Evolutionary conservation across 2,113 vertebrate genomes (phyloP).

Genomic region (Macroglossus sobrinus): DNA sequence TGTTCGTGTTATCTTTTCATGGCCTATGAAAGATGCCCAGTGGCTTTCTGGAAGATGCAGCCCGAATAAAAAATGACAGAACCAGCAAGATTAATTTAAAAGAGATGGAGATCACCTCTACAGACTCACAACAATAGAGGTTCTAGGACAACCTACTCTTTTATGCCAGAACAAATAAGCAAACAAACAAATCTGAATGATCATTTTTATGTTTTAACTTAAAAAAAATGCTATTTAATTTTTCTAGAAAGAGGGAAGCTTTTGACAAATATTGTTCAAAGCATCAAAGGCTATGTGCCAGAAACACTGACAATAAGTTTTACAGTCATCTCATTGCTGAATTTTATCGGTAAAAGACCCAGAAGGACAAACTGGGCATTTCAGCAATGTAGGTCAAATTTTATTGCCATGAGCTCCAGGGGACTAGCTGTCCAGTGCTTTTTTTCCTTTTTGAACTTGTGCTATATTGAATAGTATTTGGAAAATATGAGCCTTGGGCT

Average conservation of each 20-base stretch:
- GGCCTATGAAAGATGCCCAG: neutral
- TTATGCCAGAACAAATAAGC: neutral
- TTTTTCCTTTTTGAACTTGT: neutral
- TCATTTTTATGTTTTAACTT: neutral
- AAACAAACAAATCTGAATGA: neutral
- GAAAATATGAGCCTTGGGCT: neutral
- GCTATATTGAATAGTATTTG: neutral
- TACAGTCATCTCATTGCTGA: neutral
- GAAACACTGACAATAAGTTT: neutral
- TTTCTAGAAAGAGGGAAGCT: neutral
- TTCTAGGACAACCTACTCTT: neutral
- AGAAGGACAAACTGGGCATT: neutral
- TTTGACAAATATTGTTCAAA: constrained; percentile 1
- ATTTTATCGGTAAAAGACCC: constrained; percentile 2
- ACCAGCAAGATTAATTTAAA: neutral
- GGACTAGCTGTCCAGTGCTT: neutral
- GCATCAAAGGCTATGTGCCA: neutral
- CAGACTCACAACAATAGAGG: neutral
- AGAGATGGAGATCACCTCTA: neutral
- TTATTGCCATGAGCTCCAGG: neutral
- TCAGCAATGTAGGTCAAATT: constrained; percentile 28
- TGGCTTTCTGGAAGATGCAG: constrained; percentile 5
- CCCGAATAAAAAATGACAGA: constrained; percentile 19
- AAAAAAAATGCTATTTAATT: neutral
- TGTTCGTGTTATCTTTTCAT: neutral